Base-by-base conservation (phyloP, 1,140 invertebrate genomes). In the Acromyrmex heyeri region DNA sequence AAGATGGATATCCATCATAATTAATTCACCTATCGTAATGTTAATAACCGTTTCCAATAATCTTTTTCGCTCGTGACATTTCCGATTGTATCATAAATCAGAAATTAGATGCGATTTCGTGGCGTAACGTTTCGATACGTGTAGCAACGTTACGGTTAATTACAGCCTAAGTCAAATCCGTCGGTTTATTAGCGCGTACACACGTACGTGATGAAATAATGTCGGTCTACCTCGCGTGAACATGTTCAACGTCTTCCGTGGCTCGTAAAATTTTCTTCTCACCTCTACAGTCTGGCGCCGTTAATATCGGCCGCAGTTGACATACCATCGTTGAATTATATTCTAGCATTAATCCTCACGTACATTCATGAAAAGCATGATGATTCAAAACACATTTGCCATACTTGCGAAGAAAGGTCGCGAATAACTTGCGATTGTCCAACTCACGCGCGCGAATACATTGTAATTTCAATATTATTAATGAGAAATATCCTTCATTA, bases 81-180 rank as follows among this genome's bases (percentile, higher is more conserved):
- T 81, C 48, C 78, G 10, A 81, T 69, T 57, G 64, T 70, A 44
- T 38, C 78, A 70, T 81, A 81, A 81, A 81, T 81, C 78, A 70
- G 34, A 81, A 38, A 81, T 59, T 64, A 24, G 73, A n/a, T n/a
- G 78, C 78, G 34, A 81, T 81, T 81, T 81, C 21, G 16, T 81
- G 78, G 14, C 64, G 77, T 81, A 81, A 81, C 50, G 48, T 69
- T n/a, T 1, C 0, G 2, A 78, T 65, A 78, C 38, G 76, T 65
- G 75, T 78, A 78, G 77, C 48, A 79, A 53, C 27, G 44, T 38
- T 55, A 67, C 34, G 65, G 65, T 65, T 81, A 81, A 81, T 81
- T 81, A 70, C 65, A 44, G 64, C 14, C 27, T n/a, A 30, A 55
- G 65, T 81, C 50, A 18, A 70, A 81, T 57, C 34, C 14, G 16